Conservation (phyloP, 2,113 vertebrate genomes). For the Edolisoma coerulescens region DNA sequence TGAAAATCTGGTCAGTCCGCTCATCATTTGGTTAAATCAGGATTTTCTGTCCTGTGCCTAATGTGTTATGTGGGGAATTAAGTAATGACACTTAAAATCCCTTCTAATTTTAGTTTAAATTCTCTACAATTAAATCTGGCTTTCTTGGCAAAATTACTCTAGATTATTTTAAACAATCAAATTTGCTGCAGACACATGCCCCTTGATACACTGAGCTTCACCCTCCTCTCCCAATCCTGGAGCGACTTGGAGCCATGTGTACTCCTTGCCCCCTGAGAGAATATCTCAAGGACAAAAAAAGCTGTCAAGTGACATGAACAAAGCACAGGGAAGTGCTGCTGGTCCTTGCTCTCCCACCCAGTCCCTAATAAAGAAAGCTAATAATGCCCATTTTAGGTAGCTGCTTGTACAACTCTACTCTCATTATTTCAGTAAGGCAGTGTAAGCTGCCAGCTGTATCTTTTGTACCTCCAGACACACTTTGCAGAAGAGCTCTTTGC, state of each 20-base stretch:
- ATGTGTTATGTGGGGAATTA: constrained; percentile 9
- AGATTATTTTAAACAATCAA: constrained; percentile 37
- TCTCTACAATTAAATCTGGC: background rate
- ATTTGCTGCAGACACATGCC: background rate
- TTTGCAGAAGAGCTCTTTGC: background rate
- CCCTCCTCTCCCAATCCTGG: background rate
- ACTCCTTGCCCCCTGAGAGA: background rate
- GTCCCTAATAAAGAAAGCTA: constrained; percentile 8
- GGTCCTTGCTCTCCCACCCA: background rate
- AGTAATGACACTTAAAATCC: constrained; percentile 20
- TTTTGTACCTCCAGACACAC: background rate
- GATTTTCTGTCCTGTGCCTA: constrained; percentile 26
- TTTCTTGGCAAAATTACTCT: constrained; percentile 15
- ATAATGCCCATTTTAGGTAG: constrained; percentile 33
- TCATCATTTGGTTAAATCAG: constrained; percentile 36
- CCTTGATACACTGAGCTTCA: background rate
- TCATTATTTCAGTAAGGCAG: constrained; percentile 41
- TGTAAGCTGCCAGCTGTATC: background rate
- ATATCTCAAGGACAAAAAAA: constrained; percentile 41
- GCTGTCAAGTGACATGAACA: constrained; percentile 8
- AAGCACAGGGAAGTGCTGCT: background rate
- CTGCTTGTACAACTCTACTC: background rate
- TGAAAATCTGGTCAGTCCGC: constrained; percentile 34
- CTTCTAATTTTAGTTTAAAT: constrained; percentile 42
- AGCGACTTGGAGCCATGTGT: background rate